Evolutionary conservation across 2,113 vertebrate genomes (phyloP), one percentile per base, ranked within the genome.

Genomic region (Cervus canadensis): DNA sequence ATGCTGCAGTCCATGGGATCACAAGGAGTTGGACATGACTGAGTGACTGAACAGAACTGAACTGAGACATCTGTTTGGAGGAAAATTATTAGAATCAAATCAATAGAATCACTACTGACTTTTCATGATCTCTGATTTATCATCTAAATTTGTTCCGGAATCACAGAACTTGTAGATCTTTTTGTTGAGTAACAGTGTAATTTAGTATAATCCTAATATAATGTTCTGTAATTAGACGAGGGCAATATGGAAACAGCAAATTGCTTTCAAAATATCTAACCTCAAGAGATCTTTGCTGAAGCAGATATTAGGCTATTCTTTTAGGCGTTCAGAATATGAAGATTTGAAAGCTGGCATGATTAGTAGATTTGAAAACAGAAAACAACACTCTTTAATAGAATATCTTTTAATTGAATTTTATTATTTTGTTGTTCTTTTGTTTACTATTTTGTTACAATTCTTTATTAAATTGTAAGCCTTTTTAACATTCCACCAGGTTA

Each of bases 141-240:
- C 45, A 40, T 93, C 36, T 89, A 94, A 94, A 96, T 95, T 87
- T 97, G 45, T 90, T 94, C 48, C 2, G 28, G 54, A 91, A 50
- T 96, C 78, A 90, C 86, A 93, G 92, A 90, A 94, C 86, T 90
- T 95, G 36, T 96, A 94, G 62, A 76, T 97, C 87, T 94, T 97
- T 96, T 97, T 95, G 83, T 94, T 96, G 81, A 95, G 81, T 95
- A 97, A 95, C 52, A 93, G 43, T 81, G 16, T 96, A 95, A 95
- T 97, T 98, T 97, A 97, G 92, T 91, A 74, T 92, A 94, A 97
- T 95, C 88, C 67, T 97, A 94, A 96, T 87, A 30, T 94, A 96
- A 94, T 96, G 17, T 90, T 97, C 56, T 86, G 40, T 97, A 94
- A 95, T 97, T 98, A 95, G 56, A 95, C 56, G 71, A 93, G 62